Conservation (phyloP, 2,113 vertebrate species). For the Lophotis ruficrista region DNA sequence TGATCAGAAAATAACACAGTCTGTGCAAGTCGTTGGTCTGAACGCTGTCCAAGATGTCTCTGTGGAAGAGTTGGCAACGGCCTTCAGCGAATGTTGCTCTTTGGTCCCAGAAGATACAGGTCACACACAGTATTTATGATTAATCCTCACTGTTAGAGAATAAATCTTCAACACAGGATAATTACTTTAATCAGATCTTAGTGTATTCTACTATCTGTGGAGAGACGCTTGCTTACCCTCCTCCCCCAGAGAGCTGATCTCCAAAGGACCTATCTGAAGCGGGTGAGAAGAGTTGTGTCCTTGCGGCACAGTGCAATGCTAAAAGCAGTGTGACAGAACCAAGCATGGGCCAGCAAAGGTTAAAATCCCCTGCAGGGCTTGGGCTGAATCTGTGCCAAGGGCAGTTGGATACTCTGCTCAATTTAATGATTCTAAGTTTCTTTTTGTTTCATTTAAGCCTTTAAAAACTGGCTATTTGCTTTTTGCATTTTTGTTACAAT, state of each 20-base stretch:
- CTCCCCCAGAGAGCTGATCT: not conserved
- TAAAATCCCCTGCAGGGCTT: not conserved
- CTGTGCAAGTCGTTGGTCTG: slow-evolving; percentile 11
- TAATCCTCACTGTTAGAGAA: not conserved
- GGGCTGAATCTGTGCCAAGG: not conserved
- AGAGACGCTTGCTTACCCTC: not conserved
- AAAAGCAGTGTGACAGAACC: not conserved
- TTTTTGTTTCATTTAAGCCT: not conserved
- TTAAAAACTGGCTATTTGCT: not conserved
- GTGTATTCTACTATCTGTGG: not conserved
- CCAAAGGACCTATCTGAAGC: not conserved
- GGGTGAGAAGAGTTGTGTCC: not conserved
- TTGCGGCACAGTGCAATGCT: not conserved
- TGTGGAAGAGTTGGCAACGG: not conserved
- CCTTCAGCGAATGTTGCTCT: not conserved
- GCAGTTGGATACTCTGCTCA: not conserved
- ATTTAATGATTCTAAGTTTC: not conserved
- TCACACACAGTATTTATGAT: not conserved
- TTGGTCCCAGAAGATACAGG: not conserved
- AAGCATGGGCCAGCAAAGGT: not conserved
- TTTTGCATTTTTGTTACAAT: not conserved
- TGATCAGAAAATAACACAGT: slow-evolving; percentile 26
- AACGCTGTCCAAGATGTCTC: not conserved
- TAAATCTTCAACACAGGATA: slow-evolving; percentile 4
- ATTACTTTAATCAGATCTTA: slow-evolving; percentile 35